phyloP scores from a whole-genome alignment of 2,888 invertebrate genomes.

The Acrobeloides nanus region DNA sequence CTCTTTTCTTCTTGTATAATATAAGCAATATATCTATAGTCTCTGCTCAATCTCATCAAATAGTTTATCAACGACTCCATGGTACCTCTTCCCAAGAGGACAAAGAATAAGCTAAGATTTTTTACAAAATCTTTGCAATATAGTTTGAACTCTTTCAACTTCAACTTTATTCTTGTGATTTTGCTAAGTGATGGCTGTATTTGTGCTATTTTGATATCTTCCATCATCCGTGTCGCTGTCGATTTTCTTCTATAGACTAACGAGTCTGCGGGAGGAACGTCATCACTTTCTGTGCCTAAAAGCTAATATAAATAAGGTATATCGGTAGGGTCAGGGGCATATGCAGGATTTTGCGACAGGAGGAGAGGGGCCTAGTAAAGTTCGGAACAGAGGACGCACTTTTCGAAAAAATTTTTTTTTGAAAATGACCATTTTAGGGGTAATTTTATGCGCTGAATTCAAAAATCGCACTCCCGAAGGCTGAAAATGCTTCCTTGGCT shows the following conservation, averaged over 20 bases:
- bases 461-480: no score
- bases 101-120: conserved; percentile 59
- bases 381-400: no score
- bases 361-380: no score
- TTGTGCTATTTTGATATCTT: not conserved
- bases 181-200: not conserved
- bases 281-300: not conserved
- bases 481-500: no score
- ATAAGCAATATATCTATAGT: conserved; percentile 84
- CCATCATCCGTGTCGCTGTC: not conserved
- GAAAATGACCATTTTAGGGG: no score
- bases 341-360: no score
- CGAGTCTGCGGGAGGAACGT: not conserved
- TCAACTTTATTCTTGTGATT: not conserved
- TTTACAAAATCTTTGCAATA: conserved; percentile 15
- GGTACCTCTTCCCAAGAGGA: conserved; percentile 68
- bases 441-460: no score
- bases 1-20: conserved; percentile 79
- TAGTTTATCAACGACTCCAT: conserved; percentile 75
- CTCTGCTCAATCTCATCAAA: conserved; percentile 77
- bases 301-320: no score
- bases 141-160: conserved; percentile 12
- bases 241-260: not conserved
- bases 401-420: no score
- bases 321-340: no score